Conservation (phyloP, 2,113 vertebrate genomes). For the Macrotus californicus region DNA sequence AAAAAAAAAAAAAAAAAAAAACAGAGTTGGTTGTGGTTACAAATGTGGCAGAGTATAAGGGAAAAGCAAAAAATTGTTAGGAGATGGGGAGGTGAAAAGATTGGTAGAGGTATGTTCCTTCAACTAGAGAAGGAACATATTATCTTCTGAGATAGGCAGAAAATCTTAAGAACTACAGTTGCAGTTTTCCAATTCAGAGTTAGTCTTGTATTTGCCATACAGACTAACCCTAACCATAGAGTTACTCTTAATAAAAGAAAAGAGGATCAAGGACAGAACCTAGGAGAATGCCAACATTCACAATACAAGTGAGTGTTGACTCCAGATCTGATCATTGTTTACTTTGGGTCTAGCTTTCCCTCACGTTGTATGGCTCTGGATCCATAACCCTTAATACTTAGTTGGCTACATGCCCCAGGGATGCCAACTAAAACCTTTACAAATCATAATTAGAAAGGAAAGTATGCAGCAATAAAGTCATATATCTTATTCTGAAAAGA, state of each 20-base stretch:
- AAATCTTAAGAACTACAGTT: not conserved
- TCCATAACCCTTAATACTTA: not conserved
- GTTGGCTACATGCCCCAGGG: not conserved
- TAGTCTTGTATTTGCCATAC: not conserved
- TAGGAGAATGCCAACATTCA: not conserved
- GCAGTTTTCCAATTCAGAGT: not conserved
- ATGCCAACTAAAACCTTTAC: conserved; percentile 4
- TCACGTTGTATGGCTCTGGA: not conserved
- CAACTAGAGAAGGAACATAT: not conserved
- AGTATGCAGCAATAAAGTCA: not conserved
- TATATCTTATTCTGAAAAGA: not conserved
- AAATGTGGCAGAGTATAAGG: not conserved
- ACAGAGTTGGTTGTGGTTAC: not conserved
- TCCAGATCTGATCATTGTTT: not conserved
- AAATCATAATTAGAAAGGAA: not conserved
- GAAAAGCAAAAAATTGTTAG: not conserved
- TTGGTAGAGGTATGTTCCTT: no score
- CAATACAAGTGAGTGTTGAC: not conserved
- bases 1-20: no score
- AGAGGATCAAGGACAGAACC: not conserved
- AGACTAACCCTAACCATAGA: not conserved
- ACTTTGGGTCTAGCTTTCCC: not conserved
- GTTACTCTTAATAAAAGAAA: not conserved
- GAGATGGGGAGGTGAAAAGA: not conserved
- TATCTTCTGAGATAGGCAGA: not conserved